Evolutionary conservation across 2,888 invertebrate genomes (phyloP).

Genomic region (Andrena chrysosceles): DNA sequence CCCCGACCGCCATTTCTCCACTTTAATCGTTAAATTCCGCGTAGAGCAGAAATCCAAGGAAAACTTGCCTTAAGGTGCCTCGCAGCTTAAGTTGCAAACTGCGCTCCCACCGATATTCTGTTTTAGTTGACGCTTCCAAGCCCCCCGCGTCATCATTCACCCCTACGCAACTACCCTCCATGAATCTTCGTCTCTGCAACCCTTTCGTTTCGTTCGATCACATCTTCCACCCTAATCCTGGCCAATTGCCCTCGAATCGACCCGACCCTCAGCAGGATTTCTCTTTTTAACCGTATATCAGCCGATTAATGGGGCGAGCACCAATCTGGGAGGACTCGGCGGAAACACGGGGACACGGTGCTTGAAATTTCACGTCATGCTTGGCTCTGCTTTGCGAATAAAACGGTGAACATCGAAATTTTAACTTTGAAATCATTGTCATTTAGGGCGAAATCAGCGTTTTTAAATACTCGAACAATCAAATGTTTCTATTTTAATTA

Average conservation of each 20-base stretch:
- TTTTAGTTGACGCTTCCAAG: too few species aligned
- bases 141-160: too few species aligned
- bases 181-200: background rate
- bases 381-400: too few species aligned
- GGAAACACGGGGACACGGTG: slow-evolving; percentile 6
- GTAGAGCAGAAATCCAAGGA: background rate
- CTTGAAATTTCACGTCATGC: background rate
- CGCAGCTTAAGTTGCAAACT: too few species aligned
- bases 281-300: slow-evolving; percentile 16
- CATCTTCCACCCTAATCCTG: background rate
- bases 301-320: slow-evolving; percentile 14
- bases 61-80: too few species aligned
- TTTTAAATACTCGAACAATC: too few species aligned
- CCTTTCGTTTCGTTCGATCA: background rate
- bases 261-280: background rate
- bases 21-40: slow-evolving; percentile 27
- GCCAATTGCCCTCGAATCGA: slow-evolving; percentile 8
- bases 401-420: too few species aligned
- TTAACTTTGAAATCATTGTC: too few species aligned
- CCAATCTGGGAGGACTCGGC: background rate
- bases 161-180: background rate
- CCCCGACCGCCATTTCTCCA: background rate
- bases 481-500: too few species aligned
- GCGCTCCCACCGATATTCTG: too few species aligned
- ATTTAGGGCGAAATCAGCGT: too few species aligned